Base-by-base conservation (phyloP, 1,140 invertebrate species). In the Piezodorus guildinii region DNA sequence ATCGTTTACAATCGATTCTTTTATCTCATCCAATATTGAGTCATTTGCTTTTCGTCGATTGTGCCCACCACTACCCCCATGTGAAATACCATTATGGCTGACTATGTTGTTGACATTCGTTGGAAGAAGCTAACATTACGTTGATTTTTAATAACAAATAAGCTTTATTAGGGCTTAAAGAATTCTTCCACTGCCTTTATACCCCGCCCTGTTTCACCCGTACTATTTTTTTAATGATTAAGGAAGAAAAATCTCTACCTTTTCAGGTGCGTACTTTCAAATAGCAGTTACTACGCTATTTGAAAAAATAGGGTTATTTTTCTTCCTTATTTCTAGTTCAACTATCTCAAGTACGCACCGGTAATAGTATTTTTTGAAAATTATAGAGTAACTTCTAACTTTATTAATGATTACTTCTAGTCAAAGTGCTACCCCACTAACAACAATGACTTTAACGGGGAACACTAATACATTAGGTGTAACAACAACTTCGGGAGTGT, bases 391-490 rank as follows among this genome's bases (percentile, higher is more conserved):
- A 2, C 52, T 16, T 23, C 12, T 14, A 25, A 39, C 34, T 39
- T 56, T 23, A 23, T 25, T 16, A 56, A 56, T 56, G 52, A 56
- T 56, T 56, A 56, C 52, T 56, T 56, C 69, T 66, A 66, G 68
- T 66, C 65, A 65, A 65, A 78, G 79, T 52, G 78, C 85, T 75
- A 82, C 85, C 66, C 81, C 84, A 61, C 81, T 85, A 63, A 83
- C 85, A 46, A 83, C 77, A 61, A 76, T 78, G 64, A 75, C 67
- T 74, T 73, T 72, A 71, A 72, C 56, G 71, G 74, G 66, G 45
- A 66, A 67, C 17, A 69, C 66, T 54, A 68, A 66, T 54, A 65
- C 63, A 43, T 62, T 67, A n/a, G 65, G 62, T 23, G 65, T 64
- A 19, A 63, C 68, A 12, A 66, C 67, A 27, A 69, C 75, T 23